Percentiles rank a stretch among this genome's conserved stretches.
Evolutionary conservation across 2,888 invertebrate species (phyloP).

Genomic region (Aspidiotus destructor): DNA sequence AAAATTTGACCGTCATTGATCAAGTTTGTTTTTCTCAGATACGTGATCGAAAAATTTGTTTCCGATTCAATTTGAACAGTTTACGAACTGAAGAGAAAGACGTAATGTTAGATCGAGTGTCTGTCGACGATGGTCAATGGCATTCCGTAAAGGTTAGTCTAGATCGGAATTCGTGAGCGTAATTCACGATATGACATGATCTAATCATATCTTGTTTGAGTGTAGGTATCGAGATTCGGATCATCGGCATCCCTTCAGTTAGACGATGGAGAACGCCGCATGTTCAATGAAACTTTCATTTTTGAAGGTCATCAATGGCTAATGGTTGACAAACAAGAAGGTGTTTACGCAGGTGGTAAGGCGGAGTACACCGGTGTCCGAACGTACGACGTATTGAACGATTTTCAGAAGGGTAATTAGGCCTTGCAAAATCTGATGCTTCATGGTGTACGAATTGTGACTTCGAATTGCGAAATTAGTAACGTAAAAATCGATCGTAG

Average conservation of each 20-base stretch:
- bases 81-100: constrained; percentile 80
- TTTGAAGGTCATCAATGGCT: constrained; percentile 88
- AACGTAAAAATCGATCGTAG: constrained; percentile 42
- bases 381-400: constrained; percentile 88
- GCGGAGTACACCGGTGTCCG: constrained; percentile 89
- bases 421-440: no score
- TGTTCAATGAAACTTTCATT: constrained; percentile 85
- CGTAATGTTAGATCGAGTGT: constrained; percentile 79
- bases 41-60: constrained; percentile 78
- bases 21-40: constrained; percentile 50
- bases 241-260: constrained; percentile 84
- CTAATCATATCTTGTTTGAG: neutral
- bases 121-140: constrained; percentile 94
- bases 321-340: constrained; percentile 85
- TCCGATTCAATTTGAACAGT: constrained; percentile 87
- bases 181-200: no score
- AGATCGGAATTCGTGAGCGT: no score
- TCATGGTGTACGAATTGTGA: neutral
- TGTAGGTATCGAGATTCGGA: constrained; percentile 70
- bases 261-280: constrained; percentile 88
- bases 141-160: constrained; percentile 64
- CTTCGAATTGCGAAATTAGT: neutral
- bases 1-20: neutral
- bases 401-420: constrained; percentile 75
- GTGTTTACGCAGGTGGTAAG: constrained; percentile 90